Percentiles rank a stretch among this genome's conserved stretches.
Evolutionary conservation across 2,888 invertebrate genomes (phyloP).

Genomic region (Metellina segmentata): DNA sequence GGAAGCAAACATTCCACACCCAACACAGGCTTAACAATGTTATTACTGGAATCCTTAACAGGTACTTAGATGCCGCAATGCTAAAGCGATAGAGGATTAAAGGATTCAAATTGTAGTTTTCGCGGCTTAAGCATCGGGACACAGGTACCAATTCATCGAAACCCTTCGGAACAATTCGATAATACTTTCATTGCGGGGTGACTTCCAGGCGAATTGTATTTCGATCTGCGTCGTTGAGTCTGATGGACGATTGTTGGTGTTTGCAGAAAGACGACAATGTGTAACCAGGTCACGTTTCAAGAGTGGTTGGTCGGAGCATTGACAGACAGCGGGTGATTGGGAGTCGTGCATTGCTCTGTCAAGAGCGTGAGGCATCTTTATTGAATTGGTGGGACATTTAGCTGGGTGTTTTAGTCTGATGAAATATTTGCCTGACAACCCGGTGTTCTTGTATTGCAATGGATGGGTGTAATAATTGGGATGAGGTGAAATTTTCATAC

Average conservation of each 20-base stretch:
- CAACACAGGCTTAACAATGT: neutral
- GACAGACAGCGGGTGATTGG: constrained; percentile 22
- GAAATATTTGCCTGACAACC: neutral
- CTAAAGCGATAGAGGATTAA: neutral
- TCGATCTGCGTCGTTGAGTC: neutral
- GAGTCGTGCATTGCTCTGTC: constrained; percentile 53
- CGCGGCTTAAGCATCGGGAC: neutral
- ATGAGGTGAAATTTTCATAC: too few relatives aligned
- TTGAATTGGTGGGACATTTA: neutral
- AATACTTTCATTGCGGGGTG: neutral
- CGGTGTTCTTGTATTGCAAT: neutral
- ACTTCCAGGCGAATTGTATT: neutral
- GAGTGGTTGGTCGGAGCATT: neutral
- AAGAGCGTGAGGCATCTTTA: constrained; percentile 18
- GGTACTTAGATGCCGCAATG: neutral
- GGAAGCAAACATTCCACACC: neutral
- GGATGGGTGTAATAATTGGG: too few relatives aligned
- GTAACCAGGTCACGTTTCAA: constrained; percentile 24
- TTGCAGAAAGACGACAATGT: neutral
- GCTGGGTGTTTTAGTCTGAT: neutral
- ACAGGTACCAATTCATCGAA: neutral
- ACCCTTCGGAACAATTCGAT: neutral
- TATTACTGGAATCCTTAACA: neutral
- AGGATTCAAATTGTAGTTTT: neutral
- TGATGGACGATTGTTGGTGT: neutral